Evolutionary conservation across 2,888 invertebrate species (phyloP).

Genomic region (Drosophila prostipennis): DNA sequence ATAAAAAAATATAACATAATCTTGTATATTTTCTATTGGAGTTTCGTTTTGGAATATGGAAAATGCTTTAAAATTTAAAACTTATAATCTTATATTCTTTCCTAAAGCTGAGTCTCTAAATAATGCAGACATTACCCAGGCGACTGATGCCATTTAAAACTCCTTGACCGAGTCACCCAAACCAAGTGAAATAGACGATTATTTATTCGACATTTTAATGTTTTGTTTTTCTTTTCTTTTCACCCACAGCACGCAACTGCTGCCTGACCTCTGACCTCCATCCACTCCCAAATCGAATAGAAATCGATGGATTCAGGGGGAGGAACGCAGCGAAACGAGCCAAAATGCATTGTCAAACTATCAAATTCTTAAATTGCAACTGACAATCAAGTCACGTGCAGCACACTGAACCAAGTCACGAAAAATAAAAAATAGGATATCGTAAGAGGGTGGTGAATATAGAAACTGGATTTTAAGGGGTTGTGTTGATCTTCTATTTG

Average conservation of each 20-base stretch:
- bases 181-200: slow-evolving; percentile 42
- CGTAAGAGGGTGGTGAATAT: slow-evolving; percentile 1
- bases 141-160: slow-evolving; percentile 42
- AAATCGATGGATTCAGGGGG: slow-evolving; percentile 34
- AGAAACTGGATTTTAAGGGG: slow-evolving; percentile 7
- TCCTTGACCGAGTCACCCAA: slow-evolving; percentile 36
- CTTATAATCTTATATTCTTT: neutral
- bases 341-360: slow-evolving; percentile 80
- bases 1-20: too few relatives aligned
- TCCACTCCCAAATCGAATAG: slow-evolving; percentile 33
- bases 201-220: slow-evolving; percentile 67
- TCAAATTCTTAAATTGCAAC: slow-evolving; percentile 80
- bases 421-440: slow-evolving; percentile 6
- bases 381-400: slow-evolving; percentile 78
- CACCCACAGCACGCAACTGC: slow-evolving; percentile 49
- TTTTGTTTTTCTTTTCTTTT: slow-evolving; percentile 27
- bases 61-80: neutral
- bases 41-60: too few relatives aligned
- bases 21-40: too few relatives aligned
- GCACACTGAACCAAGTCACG: slow-evolving; percentile 34
- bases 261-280: slow-evolving; percentile 36
- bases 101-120: neutral
- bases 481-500: slow-evolving; percentile 1
- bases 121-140: slow-evolving; percentile 15
- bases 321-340: slow-evolving; percentile 50